Base-by-base conservation (phyloP, 2,113 vertebrate genomes). In the Nyctereutes procyonoides region DNA sequence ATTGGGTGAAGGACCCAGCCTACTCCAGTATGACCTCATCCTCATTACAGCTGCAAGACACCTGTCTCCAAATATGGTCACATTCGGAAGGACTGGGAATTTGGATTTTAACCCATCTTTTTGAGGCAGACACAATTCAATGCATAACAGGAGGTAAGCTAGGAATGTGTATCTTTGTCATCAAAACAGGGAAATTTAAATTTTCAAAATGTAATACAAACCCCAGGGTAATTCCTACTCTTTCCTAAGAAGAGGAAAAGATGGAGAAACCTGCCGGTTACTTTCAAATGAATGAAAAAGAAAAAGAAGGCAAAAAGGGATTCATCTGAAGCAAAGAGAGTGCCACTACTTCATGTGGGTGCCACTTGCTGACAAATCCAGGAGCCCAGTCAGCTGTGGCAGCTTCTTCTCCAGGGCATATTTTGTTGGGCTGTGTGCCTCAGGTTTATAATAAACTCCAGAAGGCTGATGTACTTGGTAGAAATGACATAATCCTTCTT, bases 161-260 rank as follows among this genome's bases (percentile, higher is more conserved):
- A 73, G 28, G 60, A 91, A 73, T 28, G 20, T 9, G 0, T 60
- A n/a, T 82, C 22, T 79, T 93, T 83, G 62, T 63, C 80, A 17
- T 80, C 28, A 86, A 71, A 92, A 38, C 8, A 24, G 32, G 10
- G 32, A 87, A 62, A 65, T 90, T 58, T 60, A 87, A 53, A 60
- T 26, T 67, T 83, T 88, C 3, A 13, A 97, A 69, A 55, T 81
- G 1, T 86, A 24, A 76, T 60, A 58, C 32, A 79, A 82, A 76
- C 26, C 3, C 14, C 16, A 83, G 51, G 35, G 30, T 55, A 65
- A 86, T 69, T 74, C 17, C 26, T n/a, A 35, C 51, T 62, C 13
- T n/a, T 60, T 93, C 43, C 58, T 73, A 85, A 74, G 43, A 77
- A 95, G 8, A 79, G 32, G 19, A 76, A 88, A 93, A 96, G 56